Evolutionary conservation across 2,797 vertebrate species (phyloP), one percentile per base, ranked within the genome.

Genomic region (Melanotaenia boesemani): DNA sequence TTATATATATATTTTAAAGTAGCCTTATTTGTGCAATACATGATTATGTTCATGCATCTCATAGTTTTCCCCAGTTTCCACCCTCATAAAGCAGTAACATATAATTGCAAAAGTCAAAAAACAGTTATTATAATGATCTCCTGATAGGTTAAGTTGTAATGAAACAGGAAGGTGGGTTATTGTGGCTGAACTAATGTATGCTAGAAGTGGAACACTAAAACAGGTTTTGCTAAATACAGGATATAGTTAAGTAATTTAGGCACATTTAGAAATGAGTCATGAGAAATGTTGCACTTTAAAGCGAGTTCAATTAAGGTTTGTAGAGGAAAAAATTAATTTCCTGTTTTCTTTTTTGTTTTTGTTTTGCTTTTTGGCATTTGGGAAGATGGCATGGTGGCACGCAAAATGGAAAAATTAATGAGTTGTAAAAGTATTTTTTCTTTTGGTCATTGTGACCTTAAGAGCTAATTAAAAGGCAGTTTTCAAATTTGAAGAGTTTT

Each of bases 351-450:
- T 37, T 37, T 3, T 37, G 9, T 37, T 37, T 37, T 37, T 37
- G 9, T 34, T 34, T 34, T 34, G 30, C 30, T 10, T 36, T 36
- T 57, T 13, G 24, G n/a, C 50, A 36, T 72, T 67, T 63, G 41
- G 65, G 74, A 54, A 48, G 67, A 39, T 64, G 55, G 16, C 41
- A 56, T 74, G 4, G 28, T 60, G 26, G 30, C 32, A 66, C 59
- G n/a, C 61, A 50, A 85, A 82, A 82, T 79, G 59, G 32, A 69
- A 65, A 83, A 80, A 30, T 37, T 55, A 74, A 72, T 78, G 57
- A 75, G 39, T n/a, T 63, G 37, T 59, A 22, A 63, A 37, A 50
- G 24, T 24, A 6, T 50, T 79, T 81, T 74, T 80, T 13, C 72
- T 32, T 28, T 74, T 67, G 30, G 30, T 75, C n/a, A 71, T 15